A percentile compares a stretch with the other conserved stretches of the same genome.
Conservation (phyloP, 2,113 vertebrate genomes). For the Psittacus erithacus region DNA sequence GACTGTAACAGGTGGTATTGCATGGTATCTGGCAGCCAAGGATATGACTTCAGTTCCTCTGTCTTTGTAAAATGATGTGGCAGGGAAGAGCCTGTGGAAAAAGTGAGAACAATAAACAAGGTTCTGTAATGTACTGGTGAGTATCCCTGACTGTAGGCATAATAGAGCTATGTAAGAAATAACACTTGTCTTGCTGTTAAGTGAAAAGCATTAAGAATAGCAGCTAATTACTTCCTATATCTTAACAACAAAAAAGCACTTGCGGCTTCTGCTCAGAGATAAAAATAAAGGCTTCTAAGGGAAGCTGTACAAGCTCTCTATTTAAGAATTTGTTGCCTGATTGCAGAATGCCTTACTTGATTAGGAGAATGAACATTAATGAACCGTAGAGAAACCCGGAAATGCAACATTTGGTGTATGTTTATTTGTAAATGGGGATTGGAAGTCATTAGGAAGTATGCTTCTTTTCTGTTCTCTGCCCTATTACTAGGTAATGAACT, state of each 20-base stretch:
- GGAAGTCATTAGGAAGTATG: not conserved
- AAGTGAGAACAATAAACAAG: not conserved
- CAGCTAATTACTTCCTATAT: not conserved
- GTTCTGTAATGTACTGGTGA: not conserved
- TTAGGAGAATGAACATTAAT: not conserved
- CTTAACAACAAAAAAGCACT: not conserved
- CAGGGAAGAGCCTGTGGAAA: not conserved
- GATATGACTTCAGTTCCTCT: not conserved
- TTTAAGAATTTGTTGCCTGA: not conserved
- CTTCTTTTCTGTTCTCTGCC: not conserved
- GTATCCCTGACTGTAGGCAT: not conserved
- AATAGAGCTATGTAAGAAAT: not conserved
- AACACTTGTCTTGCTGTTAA: not conserved
- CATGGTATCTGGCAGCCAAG: not conserved
- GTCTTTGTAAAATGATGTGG: not conserved
- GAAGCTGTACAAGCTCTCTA: not conserved
- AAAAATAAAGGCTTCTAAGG: not conserved
- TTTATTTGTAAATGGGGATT: not conserved
- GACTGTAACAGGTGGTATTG: not conserved
- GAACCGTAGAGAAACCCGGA: not conserved
- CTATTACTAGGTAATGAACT: not conserved
- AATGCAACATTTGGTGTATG: not conserved
- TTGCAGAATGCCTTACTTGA: not conserved
- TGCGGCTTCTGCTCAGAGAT: not conserved
- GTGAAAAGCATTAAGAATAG: not conserved